Percentiles rank a stretch among this genome's conserved stretches.
Conservation (phyloP, 2,113 vertebrate species). For the Casuarius casuarius region DNA sequence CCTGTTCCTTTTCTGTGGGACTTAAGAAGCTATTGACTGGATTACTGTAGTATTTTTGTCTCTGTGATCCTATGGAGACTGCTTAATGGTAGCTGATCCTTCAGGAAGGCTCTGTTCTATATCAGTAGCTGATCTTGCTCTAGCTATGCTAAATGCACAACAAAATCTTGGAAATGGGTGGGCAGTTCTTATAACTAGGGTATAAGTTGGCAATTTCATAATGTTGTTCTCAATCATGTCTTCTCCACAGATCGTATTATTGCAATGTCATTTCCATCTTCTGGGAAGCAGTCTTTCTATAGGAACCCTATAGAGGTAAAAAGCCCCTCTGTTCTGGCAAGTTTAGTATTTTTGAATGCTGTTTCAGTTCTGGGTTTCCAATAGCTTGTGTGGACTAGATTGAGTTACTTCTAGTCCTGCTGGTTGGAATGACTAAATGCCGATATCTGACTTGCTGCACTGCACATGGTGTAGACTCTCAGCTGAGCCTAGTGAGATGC, state of each 20-base stretch:
- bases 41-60: background rate
- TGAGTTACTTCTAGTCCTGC: background rate
- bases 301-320: constrained; percentile 93
- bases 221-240: background rate
- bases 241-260: constrained; percentile 87
- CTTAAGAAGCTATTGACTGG: background rate
- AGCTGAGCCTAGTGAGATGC: background rate
- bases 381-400: background rate
- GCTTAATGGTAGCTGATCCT: background rate
- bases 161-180: background rate
- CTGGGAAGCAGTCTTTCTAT: constrained; percentile 93
- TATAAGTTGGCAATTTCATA: background rate
- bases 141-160: background rate
- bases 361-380: background rate
- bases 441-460: background rate
- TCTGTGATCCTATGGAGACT: background rate
- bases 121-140: background rate
- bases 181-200: background rate
- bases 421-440: background rate
- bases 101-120: background rate
- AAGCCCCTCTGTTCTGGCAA: background rate
- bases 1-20: background rate
- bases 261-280: constrained; percentile 98
- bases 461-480: background rate
- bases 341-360: background rate